Percentiles rank a stretch among this genome's conserved stretches.
Conservation (phyloP, 2,113 vertebrate genomes). For the Crypturellus undulatus region DNA sequence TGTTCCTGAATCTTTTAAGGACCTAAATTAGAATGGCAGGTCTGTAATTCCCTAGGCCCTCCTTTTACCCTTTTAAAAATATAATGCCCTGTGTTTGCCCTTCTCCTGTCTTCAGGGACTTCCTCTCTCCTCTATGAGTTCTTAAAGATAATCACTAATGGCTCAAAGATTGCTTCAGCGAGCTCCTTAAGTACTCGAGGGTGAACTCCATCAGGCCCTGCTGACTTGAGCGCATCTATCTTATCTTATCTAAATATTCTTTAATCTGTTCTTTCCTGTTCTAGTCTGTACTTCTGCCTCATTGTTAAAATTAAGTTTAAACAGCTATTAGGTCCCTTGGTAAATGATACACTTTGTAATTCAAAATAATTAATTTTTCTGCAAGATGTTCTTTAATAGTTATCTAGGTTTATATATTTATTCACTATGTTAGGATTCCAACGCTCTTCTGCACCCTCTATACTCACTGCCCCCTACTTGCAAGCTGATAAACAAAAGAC, state of each 20-base stretch:
- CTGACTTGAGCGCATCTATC: slow-evolving; percentile 25
- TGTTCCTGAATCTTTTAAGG: slow-evolving; percentile 33
- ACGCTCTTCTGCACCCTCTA: background rate
- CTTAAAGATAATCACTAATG: slow-evolving; percentile 62
- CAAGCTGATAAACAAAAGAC: background rate
- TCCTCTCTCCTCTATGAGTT: slow-evolving; percentile 50
- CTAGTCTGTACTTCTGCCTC: background rate
- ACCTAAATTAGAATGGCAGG: slow-evolving; percentile 30
- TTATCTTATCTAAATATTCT: slow-evolving; percentile 55
- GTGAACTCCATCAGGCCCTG: slow-evolving; percentile 48
- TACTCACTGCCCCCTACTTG: background rate
- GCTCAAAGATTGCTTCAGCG: slow-evolving; percentile 22
- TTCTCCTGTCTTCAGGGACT: slow-evolving; percentile 36
- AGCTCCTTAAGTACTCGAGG: slow-evolving; percentile 11
- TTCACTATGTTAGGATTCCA: background rate
- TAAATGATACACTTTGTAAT: background rate
- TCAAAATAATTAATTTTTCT: background rate
- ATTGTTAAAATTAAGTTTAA: slow-evolving; percentile 2
- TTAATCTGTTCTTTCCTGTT: background rate
- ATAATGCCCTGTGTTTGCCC: slow-evolving; percentile 12
- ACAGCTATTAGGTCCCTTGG: background rate
- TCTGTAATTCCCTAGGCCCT: slow-evolving; percentile 30
- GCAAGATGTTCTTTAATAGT: background rate
- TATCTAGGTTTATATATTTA: background rate
- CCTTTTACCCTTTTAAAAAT: slow-evolving; percentile 29